A percentile compares a stretch with the other conserved stretches of the same genome.
Evolutionary conservation across 2,797 vertebrate genomes (phyloP).

Genomic region (Ammospiza maritima): DNA sequence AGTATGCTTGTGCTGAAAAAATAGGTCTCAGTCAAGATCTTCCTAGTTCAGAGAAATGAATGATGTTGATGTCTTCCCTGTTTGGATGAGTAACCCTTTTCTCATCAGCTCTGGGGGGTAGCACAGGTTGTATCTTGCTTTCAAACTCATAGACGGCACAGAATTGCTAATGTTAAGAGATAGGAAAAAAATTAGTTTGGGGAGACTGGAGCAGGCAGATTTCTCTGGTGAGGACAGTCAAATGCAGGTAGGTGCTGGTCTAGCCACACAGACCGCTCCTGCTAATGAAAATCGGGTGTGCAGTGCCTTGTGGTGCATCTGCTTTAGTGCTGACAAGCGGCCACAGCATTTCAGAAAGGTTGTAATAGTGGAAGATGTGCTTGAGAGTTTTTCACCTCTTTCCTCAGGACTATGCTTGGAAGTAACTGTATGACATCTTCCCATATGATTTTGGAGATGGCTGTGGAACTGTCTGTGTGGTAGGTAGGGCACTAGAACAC

Average conservation of each 20-base stretch:
- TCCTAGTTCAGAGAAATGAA: not conserved
- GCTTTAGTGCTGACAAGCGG: not conserved
- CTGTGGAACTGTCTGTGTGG: rapidly evolving
- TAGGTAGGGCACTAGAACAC: not conserved
- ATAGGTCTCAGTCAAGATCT: not conserved
- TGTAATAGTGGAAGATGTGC: not conserved
- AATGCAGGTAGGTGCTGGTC: not conserved
- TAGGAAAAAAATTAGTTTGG: not conserved
- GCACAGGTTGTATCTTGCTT: not conserved
- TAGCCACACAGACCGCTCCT: not conserved
- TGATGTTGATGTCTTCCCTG: not conserved
- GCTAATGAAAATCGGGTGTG: not conserved
- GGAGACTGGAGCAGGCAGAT: not conserved
- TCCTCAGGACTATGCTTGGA: not conserved
- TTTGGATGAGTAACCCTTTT: not conserved
- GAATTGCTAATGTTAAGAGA: not conserved
- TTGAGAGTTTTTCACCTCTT: not conserved
- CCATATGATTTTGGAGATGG: not conserved
- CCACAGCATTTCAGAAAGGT: not conserved
- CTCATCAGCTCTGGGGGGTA: not conserved
- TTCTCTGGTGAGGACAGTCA: not conserved
- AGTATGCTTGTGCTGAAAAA: constrained; percentile 17
- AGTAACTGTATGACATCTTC: not conserved
- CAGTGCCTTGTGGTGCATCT: not conserved
- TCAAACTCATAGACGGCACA: not conserved